Percentiles rank a stretch among this genome's conserved stretches.
phyloP scores from a whole-genome alignment of 2,113 vertebrate genomes.

The Rhinopomastus cyanomelas region DNA sequence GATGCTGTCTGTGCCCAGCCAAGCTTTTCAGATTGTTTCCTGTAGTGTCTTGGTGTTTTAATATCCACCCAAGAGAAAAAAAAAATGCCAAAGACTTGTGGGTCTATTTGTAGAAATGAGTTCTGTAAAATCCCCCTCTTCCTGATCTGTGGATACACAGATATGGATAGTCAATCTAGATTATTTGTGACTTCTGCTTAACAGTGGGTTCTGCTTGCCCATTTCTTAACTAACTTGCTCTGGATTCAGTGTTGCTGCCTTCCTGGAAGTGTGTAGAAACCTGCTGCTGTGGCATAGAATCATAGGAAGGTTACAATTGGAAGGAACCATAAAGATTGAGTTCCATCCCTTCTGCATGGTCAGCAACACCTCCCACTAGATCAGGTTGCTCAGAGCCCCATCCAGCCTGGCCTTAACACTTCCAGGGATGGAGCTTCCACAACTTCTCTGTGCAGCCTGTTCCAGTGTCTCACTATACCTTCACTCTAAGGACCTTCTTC shows the following conservation, averaged over 20 bases:
- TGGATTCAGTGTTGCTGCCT: neutral
- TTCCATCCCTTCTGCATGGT: no score
- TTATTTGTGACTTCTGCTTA: neutral
- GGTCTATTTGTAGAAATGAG: accelerated
- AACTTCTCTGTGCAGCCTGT: no score
- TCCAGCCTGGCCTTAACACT: no score
- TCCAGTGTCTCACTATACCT: no score
- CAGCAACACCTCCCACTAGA: no score
- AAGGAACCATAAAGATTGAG: no score
- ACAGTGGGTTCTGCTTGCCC: neutral
- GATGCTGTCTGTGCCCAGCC: neutral
- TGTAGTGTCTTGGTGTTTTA: neutral
- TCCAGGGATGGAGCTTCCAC: no score
- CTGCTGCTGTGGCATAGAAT: neutral
- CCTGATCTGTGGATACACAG: accelerated
- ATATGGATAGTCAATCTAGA: neutral
- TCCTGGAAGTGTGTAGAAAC: neutral
- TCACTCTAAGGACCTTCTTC: no score
- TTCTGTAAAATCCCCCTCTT: neutral
- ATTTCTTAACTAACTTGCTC: neutral
- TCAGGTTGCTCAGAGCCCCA: no score
- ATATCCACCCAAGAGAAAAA: neutral
- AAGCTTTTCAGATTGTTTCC: neutral
- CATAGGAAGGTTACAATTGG: no score
- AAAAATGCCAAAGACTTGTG: neutral